Evolutionary conservation across 2,113 vertebrate species (phyloP).

Genomic region (Sebastes fasciatus): DNA sequence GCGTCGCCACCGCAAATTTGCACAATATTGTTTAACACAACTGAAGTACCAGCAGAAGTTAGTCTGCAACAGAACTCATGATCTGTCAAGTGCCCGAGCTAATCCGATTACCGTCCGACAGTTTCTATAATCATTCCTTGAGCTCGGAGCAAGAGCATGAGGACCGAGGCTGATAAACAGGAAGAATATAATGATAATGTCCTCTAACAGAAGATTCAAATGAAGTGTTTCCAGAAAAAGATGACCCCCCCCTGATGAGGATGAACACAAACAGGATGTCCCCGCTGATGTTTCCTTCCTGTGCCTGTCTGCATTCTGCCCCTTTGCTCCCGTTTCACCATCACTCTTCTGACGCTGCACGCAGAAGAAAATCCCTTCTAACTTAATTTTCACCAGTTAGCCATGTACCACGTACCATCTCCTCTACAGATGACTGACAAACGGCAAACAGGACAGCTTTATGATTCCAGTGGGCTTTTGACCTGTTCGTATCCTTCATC

Average conservation of each 20-base stretch:
- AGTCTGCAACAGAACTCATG: constrained; percentile 61
- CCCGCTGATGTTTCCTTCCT: constrained; percentile 61
- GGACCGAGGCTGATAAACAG: constrained; percentile 69
- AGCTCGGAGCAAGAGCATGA: constrained; percentile 41
- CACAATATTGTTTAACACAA: constrained; percentile 9
- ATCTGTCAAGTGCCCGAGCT: constrained; percentile 59
- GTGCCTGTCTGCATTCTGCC: constrained; percentile 38
- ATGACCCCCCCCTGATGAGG: constrained; percentile 35
- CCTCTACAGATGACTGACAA: constrained; percentile 1
- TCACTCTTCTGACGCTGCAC: constrained; percentile 17
- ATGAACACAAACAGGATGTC: constrained; percentile 66
- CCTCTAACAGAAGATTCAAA: constrained; percentile 58
- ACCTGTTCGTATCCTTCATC: constrained; percentile 11
- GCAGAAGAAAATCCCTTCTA: background rate
- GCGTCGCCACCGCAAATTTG: no score
- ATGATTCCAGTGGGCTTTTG: constrained; percentile 5
- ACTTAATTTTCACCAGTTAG: constrained; percentile 33
- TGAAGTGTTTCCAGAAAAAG: constrained; percentile 49
- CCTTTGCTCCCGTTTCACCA: background rate
- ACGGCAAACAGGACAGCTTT: background rate
- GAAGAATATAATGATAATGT: constrained; percentile 70
- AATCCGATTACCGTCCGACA: constrained; percentile 73
- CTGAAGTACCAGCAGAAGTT: background rate
- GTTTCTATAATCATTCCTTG: constrained; percentile 49
- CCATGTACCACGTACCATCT: background rate